These are phyloP conservation scores for Sericinus montela DNA, from an alignment of 2,888 invertebrate species.

Conservation along the genomic window DNA sequence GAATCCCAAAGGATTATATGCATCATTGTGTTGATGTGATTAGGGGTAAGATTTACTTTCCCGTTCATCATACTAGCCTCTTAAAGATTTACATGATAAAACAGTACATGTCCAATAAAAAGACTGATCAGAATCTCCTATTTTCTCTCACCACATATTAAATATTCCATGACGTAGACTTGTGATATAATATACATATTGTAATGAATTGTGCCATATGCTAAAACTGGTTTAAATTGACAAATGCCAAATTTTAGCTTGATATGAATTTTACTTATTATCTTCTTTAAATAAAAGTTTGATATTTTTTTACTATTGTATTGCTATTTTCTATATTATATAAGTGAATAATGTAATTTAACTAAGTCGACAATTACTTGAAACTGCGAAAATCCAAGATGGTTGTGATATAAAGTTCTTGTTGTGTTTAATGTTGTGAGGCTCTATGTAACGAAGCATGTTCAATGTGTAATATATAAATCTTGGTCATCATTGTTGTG, in stretches of 20 bases:
- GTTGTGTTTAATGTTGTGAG: conserved; percentile 28
- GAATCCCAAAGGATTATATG: conserved; percentile 28
- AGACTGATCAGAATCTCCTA: conserved; percentile 30
- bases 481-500: conserved; percentile 20
- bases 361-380: conserved; percentile 15
- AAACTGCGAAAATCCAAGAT: conserved; percentile 30
- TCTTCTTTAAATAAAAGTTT: conserved; percentile 2
- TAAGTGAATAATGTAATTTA: background rate
- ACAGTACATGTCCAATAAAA: conserved; percentile 8
- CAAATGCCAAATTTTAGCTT: conserved; percentile 10
- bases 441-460: conserved; percentile 26
- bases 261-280: background rate
- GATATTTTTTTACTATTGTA: conserved; percentile 10
- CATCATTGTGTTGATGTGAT: conserved; percentile 21
- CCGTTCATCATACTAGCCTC: background rate
- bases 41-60: conserved; percentile 10
- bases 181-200: background rate
- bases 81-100: too few species aligned
- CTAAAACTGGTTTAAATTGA: background rate
- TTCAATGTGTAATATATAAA: conserved; percentile 17
- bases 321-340: conserved; percentile 11
- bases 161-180: conserved; percentile 18
- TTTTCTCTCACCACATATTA: conserved; percentile 11
- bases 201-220: conserved; percentile 15
- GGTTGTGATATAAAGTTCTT: conserved; percentile 37